Percentiles rank a stretch among this genome's conserved stretches.
Conservation (phyloP, 2,888 invertebrate species). For the Lingula anatina region DNA sequence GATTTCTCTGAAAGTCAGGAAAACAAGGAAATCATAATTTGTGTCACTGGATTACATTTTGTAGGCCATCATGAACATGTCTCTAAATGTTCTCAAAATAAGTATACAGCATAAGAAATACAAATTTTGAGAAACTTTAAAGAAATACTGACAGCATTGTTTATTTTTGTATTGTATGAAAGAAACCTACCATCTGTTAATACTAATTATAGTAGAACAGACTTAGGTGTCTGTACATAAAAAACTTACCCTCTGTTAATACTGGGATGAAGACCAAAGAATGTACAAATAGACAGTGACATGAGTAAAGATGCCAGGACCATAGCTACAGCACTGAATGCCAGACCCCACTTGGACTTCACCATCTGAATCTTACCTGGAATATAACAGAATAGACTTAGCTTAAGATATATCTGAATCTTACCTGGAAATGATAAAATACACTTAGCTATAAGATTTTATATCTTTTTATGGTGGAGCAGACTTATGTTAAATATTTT, state of each 20-base stretch:
- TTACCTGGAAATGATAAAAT: conserved; percentile 3
- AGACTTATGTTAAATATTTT: neutral
- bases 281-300: conserved; percentile 66
- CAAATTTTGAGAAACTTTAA: no score
- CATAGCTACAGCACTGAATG: conserved; percentile 83
- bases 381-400: conserved; percentile 5
- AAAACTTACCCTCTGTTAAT: conserved; percentile 49
- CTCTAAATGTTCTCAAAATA: no score
- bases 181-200: conserved; percentile 49
- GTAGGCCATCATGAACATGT: no score
- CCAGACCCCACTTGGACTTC: conserved; percentile 78
- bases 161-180: neutral
- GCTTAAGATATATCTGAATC: conserved; percentile 2
- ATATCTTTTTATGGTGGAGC: no score
- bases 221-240: no score
- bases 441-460: neutral
- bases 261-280: conserved; percentile 49
- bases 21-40: no score
- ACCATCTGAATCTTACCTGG: conserved; percentile 79
- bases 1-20: conserved; percentile 58
- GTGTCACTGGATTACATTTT: no score
- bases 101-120: no score
- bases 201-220: no score
- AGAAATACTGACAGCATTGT: no score
- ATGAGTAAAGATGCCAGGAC: conserved; percentile 76